Percentiles rank a stretch among this genome's conserved stretches.
Conservation (phyloP, 1,140 invertebrate species). For the Yoshiicerus persimilis region DNA sequence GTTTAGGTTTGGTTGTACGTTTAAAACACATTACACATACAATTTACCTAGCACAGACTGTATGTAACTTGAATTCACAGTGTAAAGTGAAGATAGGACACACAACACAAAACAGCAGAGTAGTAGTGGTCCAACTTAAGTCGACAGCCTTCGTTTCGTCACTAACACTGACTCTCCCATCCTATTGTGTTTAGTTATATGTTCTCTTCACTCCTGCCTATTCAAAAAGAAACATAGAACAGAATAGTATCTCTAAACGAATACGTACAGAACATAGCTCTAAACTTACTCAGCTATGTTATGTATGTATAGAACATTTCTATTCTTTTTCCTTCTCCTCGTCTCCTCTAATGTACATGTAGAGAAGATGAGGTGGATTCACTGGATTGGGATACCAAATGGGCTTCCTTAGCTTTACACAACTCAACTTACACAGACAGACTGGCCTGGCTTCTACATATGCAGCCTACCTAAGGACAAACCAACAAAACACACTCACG, state of each 20-base stretch:
- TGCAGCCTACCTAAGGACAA: not conserved
- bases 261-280: not conserved
- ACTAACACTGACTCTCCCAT: slow-evolving; percentile 12
- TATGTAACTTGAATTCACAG: not conserved
- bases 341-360: not conserved
- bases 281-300: not conserved
- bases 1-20: not conserved
- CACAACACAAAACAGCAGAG: not conserved
- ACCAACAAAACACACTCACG: not conserved
- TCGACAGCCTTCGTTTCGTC: slow-evolving; percentile 17
- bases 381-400: not conserved
- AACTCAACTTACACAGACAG: not conserved
- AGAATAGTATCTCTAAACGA: not conserved
- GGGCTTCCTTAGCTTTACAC: not conserved
- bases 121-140: not conserved
- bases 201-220: not conserved
- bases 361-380: not conserved
- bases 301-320: not conserved
- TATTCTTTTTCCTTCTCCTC: not conserved
- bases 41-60: not conserved
- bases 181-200: not conserved
- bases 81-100: not conserved
- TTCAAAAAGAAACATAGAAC: not conserved
- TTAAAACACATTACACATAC: not conserved
- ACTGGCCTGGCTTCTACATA: not conserved